These are phyloP conservation scores for Cactoblastis cactorum DNA, from an alignment of 2,888 invertebrate genomes.

Conservation along the genomic window DNA sequence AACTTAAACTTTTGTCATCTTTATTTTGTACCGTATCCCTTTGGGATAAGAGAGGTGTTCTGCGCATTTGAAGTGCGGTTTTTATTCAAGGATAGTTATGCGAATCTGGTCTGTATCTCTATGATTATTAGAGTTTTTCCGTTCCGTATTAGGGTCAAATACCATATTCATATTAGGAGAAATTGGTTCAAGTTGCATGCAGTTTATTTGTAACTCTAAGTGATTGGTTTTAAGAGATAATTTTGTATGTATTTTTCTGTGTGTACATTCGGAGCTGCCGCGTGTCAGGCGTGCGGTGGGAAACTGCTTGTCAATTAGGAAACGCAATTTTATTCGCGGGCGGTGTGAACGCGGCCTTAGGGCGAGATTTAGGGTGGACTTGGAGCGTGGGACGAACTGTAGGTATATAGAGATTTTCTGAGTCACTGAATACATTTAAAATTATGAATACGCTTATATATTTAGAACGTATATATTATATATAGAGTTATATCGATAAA, in stretches of 20 bases:
- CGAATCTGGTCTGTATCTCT: conserved; percentile 24
- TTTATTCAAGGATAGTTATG: conserved; percentile 14
- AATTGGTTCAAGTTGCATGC: conserved; percentile 23
- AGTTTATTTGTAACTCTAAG: conserved; percentile 23
- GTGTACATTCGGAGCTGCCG: conserved; percentile 50
- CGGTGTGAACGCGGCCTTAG: conserved; percentile 44
- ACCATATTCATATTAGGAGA: conserved; percentile 20
- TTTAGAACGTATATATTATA: background rate
- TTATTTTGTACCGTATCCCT: conserved; percentile 27
- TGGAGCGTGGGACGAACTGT: conserved; percentile 40
- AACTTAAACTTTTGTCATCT: background rate
- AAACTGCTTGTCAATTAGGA: conserved; percentile 67
- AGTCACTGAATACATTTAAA: conserved; percentile 6
- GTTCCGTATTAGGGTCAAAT: conserved; percentile 16
- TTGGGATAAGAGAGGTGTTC: conserved; percentile 7
- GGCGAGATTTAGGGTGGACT: conserved; percentile 26
- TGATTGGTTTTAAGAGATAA: conserved; percentile 18
- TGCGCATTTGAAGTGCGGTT: conserved; percentile 7
- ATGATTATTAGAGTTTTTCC: background rate
- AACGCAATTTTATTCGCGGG: conserved; percentile 64
- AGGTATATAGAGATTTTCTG: conserved; percentile 14
- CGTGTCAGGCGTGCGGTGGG: conserved; percentile 69
- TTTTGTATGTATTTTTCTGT: conserved; percentile 18
- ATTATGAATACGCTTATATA: background rate
- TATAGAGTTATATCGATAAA: background rate